Percentiles rank a stretch among this genome's conserved stretches.
Conservation (phyloP, 2,888 invertebrate species). For the Tuberolachnus salignus region DNA sequence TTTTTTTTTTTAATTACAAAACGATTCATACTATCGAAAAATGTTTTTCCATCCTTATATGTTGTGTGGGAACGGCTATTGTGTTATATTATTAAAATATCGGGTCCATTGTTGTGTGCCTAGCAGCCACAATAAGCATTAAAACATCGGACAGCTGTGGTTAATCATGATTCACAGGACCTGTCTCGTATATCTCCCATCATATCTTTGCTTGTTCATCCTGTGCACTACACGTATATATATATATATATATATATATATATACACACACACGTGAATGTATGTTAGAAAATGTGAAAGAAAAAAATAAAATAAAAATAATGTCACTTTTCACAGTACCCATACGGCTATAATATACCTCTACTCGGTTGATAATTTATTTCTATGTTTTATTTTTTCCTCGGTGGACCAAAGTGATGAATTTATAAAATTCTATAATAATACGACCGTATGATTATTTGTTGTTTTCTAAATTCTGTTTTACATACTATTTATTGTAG, state of each 20-base stretch:
- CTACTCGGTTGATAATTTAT: background rate
- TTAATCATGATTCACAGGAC: slow-evolving; percentile 55
- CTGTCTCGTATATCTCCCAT: slow-evolving; percentile 47
- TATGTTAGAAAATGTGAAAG: slow-evolving; percentile 7
- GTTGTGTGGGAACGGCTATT: slow-evolving; percentile 55
- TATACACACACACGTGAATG: background rate
- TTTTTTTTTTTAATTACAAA: slow-evolving; percentile 47
- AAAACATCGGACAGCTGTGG: slow-evolving; percentile 54
- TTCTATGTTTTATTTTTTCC: background rate
- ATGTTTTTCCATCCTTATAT: slow-evolving; percentile 50
- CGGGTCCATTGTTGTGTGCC: slow-evolving; percentile 55
- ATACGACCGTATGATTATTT: background rate
- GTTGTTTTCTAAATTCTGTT: background rate
- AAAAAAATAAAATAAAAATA: slow-evolving; percentile 9
- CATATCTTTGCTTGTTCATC: slow-evolving; percentile 47
- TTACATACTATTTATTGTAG: too few relatives aligned
- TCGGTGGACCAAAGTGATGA: too few relatives aligned
- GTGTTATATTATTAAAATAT: slow-evolving; percentile 55
- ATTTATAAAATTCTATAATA: background rate
- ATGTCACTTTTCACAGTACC: slow-evolving; percentile 15
- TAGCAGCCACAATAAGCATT: slow-evolving; percentile 54
- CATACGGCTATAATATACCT: background rate
- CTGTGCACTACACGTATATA: background rate
- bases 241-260: too few relatives aligned
- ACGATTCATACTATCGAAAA: slow-evolving; percentile 48